phyloP scores from a whole-genome alignment of 2,888 invertebrate species.

The Diplazon laetatorius region DNA sequence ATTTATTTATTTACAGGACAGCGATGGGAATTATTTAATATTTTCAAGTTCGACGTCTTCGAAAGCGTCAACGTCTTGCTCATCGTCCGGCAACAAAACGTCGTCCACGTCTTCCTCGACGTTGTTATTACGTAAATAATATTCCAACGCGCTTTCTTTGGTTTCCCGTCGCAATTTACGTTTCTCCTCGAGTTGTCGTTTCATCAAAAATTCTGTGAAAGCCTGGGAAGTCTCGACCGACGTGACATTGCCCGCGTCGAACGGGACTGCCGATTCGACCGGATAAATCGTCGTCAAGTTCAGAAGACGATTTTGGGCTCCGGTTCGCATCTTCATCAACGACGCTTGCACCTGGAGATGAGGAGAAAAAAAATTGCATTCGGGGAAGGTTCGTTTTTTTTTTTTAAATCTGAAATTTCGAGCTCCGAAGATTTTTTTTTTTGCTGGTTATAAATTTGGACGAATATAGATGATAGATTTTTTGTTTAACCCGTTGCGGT shows the following conservation, averaged over 20 bases:
- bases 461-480: no score
- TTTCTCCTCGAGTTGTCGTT: slow-evolving; percentile 82
- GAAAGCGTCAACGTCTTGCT: slow-evolving; percentile 41
- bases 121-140: slow-evolving; percentile 59
- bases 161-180: slow-evolving; percentile 64
- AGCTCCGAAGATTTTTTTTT: no score
- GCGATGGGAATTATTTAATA: slow-evolving; percentile 12
- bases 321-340: slow-evolving; percentile 76
- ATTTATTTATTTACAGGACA: no score
- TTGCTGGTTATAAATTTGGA: no score
- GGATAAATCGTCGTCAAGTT: slow-evolving; percentile 33
- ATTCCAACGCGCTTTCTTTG: slow-evolving; percentile 69
- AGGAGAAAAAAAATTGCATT: background rate
- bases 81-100: slow-evolving; percentile 68
- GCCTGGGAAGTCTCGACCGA: slow-evolving; percentile 82
- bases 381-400: slow-evolving; percentile 7
- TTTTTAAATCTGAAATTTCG: slow-evolving; percentile 11
- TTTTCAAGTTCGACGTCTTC: slow-evolving; percentile 48
- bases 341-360: slow-evolving; percentile 75
- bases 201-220: slow-evolving; percentile 84
- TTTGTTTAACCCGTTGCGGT: no score
- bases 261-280: background rate
- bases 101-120: slow-evolving; percentile 70
- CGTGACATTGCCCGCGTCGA: slow-evolving; percentile 48
- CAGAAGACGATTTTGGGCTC: slow-evolving; percentile 68